Conservation (phyloP, 1,140 invertebrate species). For the Tetramorium alpestre region DNA sequence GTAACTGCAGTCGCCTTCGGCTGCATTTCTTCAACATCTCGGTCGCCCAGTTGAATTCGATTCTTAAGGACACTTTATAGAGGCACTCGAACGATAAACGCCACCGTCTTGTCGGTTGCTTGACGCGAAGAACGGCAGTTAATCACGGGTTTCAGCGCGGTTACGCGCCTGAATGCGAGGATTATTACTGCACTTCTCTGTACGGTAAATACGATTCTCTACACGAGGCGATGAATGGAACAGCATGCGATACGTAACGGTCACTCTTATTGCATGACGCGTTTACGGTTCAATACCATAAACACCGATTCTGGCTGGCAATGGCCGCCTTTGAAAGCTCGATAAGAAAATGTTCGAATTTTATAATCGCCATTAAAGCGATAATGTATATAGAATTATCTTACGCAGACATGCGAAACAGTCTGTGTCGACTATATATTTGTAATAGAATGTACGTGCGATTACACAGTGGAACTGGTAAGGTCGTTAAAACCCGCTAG, state of each 20-base stretch:
- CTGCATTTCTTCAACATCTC: not conserved
- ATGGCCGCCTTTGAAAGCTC: not conserved
- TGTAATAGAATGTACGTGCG: not conserved
- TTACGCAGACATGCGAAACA: not conserved
- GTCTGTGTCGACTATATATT: not conserved
- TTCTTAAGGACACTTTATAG: not conserved
- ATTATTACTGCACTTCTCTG: conserved; percentile 25
- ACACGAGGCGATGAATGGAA: conserved; percentile 45
- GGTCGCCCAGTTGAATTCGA: not conserved
- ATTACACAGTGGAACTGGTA: not conserved
- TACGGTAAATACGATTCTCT: conserved; percentile 38
- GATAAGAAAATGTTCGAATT: not conserved
- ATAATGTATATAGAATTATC: not conserved
- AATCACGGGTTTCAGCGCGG: conserved; percentile 12
- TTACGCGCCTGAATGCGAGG: conserved; percentile 20
- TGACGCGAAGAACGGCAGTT: conserved; percentile 19
- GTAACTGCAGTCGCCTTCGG: not conserved
- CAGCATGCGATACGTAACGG: conserved; percentile 32
- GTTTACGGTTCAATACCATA: conserved; percentile 40
- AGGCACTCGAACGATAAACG: conserved; percentile 3
- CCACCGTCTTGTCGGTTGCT: not conserved
- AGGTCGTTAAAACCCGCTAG: not conserved
- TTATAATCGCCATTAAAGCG: not conserved
- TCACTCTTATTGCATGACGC: conserved; percentile 21
- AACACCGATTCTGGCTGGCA: not conserved